phyloP scores from a whole-genome alignment of 1,140 invertebrate genomes.

The Orius insidiosus region DNA sequence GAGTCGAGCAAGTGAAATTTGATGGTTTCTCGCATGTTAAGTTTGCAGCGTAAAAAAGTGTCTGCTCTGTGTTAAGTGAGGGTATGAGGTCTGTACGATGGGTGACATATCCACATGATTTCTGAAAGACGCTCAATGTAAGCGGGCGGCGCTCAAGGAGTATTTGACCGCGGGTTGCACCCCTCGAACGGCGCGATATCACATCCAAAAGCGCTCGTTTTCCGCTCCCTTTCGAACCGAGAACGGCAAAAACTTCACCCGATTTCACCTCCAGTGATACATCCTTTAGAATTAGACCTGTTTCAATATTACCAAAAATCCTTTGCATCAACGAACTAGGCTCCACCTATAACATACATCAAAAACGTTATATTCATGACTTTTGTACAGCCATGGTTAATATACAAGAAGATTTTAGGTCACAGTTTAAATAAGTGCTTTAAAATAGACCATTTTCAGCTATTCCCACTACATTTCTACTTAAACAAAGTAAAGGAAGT shows the following conservation, averaged over 20 bases:
- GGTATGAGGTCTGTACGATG: conserved; percentile 65
- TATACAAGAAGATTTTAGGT: background rate
- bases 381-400: background rate
- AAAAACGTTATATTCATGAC: background rate
- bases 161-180: conserved; percentile 63
- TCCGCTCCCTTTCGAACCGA: conserved; percentile 84
- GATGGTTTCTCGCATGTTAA: conserved; percentile 44
- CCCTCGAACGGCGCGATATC: conserved; percentile 57
- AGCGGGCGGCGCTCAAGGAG: conserved; percentile 67
- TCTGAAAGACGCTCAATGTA: conserved; percentile 61
- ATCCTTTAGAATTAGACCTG: conserved; percentile 74
- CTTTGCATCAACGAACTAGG: conserved; percentile 56
- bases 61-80: conserved; percentile 71
- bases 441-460: too few relatives aligned
- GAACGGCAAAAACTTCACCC: conserved; percentile 76
- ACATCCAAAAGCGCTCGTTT: conserved; percentile 80
- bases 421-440: background rate
- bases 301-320: conserved; percentile 57
- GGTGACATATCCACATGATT: conserved; percentile 68
- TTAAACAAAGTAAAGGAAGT: too few relatives aligned
- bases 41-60: conserved; percentile 56
- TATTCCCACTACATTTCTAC: too few relatives aligned
- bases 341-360: conserved; percentile 42
- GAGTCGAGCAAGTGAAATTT: conserved; percentile 47
- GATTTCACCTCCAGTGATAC: conserved; percentile 76